Evolutionary conservation across 2,113 vertebrate genomes (phyloP), one percentile per base, ranked within the genome.

Genomic region (Megaptera novaeangliae): DNA sequence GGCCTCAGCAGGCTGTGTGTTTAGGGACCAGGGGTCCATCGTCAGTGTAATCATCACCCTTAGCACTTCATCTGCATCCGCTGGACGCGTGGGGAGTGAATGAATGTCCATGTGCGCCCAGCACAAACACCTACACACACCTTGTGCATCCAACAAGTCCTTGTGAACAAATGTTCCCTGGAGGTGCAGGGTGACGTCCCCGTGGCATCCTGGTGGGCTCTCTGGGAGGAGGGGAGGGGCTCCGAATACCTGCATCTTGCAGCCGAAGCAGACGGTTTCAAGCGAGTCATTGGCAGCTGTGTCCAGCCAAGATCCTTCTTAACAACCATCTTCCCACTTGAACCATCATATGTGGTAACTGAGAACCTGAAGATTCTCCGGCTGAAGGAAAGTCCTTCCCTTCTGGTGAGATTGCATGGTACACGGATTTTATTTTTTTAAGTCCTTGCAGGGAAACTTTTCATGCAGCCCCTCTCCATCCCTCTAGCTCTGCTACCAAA

Each of bases 171-270:
- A 3, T 9, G 6, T 39, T 8, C 34, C 63, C 0, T 0, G 8
- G 31, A 5, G 23, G 29, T 1, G 3, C 20, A 23, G 13, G 7
- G 3, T 6, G 18, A n/a, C 0, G 1, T 7, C n/a, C 8, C 66
- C 1, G 27, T 29, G 39, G 55, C 27, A 7, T 4, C 3, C 11
- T 23, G n/a, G 1, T 1, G 10, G 29, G 23, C 21, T n/a, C 75
- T 80, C n/a, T 31, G 4, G 41, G 44, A 55, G n/a, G 44, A 55
- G n/a, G 31, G 34, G 12, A 10, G 1, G 23, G n/a, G 23, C 1
- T 49, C 31, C 4, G 1, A 0, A 44, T 12, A 12, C 52, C 69
- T 52, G 31, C 3, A 9, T 8, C 69, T 23, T 1, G 8, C 18
- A 46, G 25, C 31, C 2, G 23, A 81, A 74, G 52, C 84, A 71